Evolutionary conservation across 35 echinoderm and acorn worm genomes (phyloP).

Genomic region (Patiria miniata): DNA sequence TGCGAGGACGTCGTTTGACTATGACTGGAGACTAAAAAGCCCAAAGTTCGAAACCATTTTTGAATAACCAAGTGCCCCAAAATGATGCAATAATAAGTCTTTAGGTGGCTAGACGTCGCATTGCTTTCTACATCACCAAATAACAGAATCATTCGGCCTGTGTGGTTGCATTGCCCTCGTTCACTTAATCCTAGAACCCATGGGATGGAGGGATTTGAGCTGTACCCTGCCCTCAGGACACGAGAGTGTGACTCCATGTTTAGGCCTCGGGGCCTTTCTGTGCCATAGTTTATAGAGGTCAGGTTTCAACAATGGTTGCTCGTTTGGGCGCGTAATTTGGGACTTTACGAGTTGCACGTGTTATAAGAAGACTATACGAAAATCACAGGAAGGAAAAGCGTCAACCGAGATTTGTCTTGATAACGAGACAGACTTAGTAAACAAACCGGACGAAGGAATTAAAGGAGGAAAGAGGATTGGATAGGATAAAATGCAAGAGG

Average conservation of each 20-base stretch:
- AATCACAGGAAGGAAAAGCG: too few relatives aligned
- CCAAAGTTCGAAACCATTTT: too few relatives aligned
- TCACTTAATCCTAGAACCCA: neutral
- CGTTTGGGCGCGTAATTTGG: too few relatives aligned
- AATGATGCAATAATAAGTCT: too few relatives aligned
- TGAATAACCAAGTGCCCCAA: too few relatives aligned
- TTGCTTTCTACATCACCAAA: neutral
- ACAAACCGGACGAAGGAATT: neutral
- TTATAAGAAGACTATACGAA: too few relatives aligned
- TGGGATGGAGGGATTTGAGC: conserved; percentile 12
- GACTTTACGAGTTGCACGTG: too few relatives aligned
- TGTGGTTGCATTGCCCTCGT: neutral
- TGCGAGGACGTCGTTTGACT: too few relatives aligned
- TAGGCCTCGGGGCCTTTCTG: conserved; percentile 25
- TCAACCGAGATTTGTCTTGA: too few relatives aligned
- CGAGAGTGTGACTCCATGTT: neutral
- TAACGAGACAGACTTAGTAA: too few relatives aligned
- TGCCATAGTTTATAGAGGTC: neutral
- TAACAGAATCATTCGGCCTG: neutral
- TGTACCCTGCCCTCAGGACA: neutral
- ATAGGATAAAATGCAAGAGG: neutral
- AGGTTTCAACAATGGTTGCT: neutral
- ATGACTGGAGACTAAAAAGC: too few relatives aligned
- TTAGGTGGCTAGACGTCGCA: too few relatives aligned
- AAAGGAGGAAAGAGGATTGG: neutral